Percentiles rank a stretch among this genome's conserved stretches.
These are phyloP conservation scores for Rhodophaea formosa DNA, from an alignment of 2,888 invertebrate species.

Conservation along the genomic window DNA sequence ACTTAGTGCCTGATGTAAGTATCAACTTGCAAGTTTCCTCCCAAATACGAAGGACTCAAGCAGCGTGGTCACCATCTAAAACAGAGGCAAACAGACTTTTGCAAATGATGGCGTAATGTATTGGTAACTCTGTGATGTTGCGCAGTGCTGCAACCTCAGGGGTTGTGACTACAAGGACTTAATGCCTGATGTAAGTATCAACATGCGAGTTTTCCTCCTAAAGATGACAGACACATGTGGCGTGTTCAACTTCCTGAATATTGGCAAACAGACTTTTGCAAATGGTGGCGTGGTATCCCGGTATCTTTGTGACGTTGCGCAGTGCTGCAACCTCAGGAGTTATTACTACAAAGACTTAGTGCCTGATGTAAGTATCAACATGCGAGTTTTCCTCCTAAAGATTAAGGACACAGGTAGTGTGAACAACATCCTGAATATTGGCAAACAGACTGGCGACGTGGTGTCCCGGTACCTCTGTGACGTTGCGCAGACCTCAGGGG, in stretches of 20 bases:
- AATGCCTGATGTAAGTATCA: too few species aligned
- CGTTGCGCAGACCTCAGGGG: too few species aligned
- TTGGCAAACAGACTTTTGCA: conserved; percentile 75
- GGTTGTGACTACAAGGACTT: too few species aligned
- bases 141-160: too few species aligned
- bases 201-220: too few species aligned
- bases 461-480: too few species aligned
- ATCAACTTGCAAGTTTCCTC: too few species aligned
- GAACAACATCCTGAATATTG: background rate
- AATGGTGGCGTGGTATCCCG: conserved; percentile 81
- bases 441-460: background rate
- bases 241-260: conserved; percentile 82
- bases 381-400: too few species aligned
- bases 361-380: conserved; percentile 55
- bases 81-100: conserved; percentile 32
- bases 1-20: conserved; percentile 79
- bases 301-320: conserved; percentile 83
- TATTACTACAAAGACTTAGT: conserved; percentile 86
- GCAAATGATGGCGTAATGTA: conserved; percentile 42
- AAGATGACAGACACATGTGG: conserved; percentile 79
- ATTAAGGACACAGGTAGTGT: background rate
- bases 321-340: conserved; percentile 83
- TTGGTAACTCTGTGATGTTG: too few species aligned
- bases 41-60: background rate
- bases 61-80: background rate